Conservation (phyloP, 2,888 invertebrate genomes). For the Erebia epiphron region DNA sequence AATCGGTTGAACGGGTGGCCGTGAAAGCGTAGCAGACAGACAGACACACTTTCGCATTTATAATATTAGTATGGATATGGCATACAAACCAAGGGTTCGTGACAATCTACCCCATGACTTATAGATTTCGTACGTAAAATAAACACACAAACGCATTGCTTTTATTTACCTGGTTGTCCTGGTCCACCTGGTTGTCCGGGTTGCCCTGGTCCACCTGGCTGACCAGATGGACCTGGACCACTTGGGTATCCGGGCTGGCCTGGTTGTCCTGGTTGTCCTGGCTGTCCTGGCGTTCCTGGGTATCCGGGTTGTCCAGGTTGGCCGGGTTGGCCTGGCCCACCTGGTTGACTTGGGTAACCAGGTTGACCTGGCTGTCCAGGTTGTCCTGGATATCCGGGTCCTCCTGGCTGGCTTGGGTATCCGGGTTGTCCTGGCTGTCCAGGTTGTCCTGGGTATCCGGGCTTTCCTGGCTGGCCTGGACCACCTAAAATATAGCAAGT, state of each 20-base stretch:
- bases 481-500: too few species aligned
- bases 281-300: conserved; percentile 49
- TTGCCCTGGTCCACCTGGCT: conserved; percentile 40
- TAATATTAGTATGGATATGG: too few species aligned
- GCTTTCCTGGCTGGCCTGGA: conserved; percentile 3
- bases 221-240: conserved; percentile 38
- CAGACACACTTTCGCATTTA: too few species aligned
- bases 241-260: conserved; percentile 13
- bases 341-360: not conserved
- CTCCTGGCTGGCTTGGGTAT: conserved; percentile 35
- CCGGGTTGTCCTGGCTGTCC: conserved; percentile 23
- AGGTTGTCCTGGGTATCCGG: conserved; percentile 9
- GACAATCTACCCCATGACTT: too few species aligned
- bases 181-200: conserved; percentile 70
- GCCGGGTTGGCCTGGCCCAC: not conserved
- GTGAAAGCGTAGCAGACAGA: too few species aligned
- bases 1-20: too few species aligned
- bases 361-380: not conserved
- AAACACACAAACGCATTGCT: too few species aligned
- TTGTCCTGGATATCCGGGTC: conserved; percentile 32
- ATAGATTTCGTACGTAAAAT: too few species aligned
- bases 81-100: too few species aligned
- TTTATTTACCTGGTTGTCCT: conserved; percentile 46
- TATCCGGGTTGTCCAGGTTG: conserved; percentile 45
- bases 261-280: conserved; percentile 1